phyloP scores from a whole-genome alignment of 37 sponge, comb jelly and placozoan genomes.

The Bolinopsis microptera region DNA sequence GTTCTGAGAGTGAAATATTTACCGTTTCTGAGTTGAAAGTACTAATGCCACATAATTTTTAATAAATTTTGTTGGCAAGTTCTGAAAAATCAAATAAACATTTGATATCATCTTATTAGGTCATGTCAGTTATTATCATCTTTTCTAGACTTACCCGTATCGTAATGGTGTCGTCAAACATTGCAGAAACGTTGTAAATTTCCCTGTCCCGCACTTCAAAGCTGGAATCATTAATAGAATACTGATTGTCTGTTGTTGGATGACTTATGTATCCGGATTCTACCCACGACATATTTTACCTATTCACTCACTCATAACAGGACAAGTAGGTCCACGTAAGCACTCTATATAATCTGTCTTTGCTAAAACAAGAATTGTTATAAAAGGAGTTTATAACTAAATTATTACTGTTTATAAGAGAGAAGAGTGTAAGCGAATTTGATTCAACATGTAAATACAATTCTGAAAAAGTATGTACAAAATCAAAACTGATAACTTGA shows the following conservation, averaged over 20 bases:
- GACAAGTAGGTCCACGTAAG: neutral
- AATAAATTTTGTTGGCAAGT: no score
- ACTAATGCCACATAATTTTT: no score
- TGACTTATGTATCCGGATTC: constrained; percentile 38
- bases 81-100: no score
- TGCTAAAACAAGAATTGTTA: neutral
- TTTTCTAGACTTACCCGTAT: neutral
- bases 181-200: neutral
- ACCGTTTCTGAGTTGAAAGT: neutral
- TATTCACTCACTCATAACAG: neutral
- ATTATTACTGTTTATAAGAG: no score
- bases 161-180: neutral
- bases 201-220: neutral
- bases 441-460: no score
- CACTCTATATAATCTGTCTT: neutral
- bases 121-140: no score
- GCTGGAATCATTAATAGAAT: neutral
- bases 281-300: constrained; percentile 18
- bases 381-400: no score
- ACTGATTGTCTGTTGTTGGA: constrained; percentile 25
- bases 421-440: no score
- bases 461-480: no score
- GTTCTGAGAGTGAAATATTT: neutral
- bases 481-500: no score
- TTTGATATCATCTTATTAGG: no score